These are phyloP conservation scores for Endomychus coccineus DNA, from an alignment of 2,888 invertebrate genomes.

Conservation along the genomic window DNA sequence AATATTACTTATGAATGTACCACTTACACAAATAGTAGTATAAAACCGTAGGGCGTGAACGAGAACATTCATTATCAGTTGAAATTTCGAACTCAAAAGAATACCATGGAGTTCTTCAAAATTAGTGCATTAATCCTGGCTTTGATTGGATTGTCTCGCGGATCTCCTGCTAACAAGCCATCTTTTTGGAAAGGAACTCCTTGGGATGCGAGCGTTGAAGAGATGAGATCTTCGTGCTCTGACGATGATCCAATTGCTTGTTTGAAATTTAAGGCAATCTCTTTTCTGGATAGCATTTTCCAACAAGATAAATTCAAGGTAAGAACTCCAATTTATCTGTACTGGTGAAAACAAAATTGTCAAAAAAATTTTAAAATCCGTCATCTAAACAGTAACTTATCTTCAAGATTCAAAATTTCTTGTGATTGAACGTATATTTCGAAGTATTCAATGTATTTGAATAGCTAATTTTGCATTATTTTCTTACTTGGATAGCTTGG, in stretches of 20 bases:
- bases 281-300: constrained; percentile 68
- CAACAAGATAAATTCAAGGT: constrained; percentile 75
- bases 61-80: constrained; percentile 12
- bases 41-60: constrained; percentile 12
- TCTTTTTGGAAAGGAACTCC: constrained; percentile 64
- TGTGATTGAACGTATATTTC: no score
- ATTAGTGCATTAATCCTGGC: constrained; percentile 5
- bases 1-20: no score
- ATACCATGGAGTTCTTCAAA: no score
- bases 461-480: no score
- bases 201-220: constrained; percentile 67
- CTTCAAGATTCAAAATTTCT: no score
- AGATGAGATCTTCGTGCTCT: constrained; percentile 67
- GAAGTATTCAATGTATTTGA: no score
- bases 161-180: constrained; percentile 51
- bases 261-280: constrained; percentile 76
- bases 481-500: no score
- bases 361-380: no score
- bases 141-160: constrained; percentile 42
- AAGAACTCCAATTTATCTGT: no score
- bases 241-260: constrained; percentile 73
- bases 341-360: no score
- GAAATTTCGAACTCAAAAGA: constrained; percentile 8
- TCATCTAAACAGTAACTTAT: no score
- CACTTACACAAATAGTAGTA: constrained; percentile 6